Evolutionary conservation across 2,888 invertebrate species (phyloP), one percentile per base, ranked within the genome.

Genomic region (Adelphocoris suturalis): DNA sequence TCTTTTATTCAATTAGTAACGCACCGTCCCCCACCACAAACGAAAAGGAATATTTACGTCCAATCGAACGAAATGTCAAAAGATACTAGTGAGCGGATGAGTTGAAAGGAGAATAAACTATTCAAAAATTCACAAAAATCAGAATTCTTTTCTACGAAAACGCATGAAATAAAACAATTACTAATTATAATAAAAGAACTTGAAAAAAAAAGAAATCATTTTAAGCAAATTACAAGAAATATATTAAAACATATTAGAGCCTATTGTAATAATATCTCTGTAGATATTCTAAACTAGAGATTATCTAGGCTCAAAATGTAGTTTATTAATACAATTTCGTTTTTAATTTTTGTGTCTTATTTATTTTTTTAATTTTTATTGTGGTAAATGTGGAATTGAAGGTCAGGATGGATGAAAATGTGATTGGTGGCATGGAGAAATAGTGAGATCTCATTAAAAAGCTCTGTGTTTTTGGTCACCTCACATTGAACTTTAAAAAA

Each of bases 11-110:
- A 89, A 89, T 52, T 75, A 81, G 48, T 61, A 85, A 84, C 76
- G 89, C 89, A 89, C 89, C 89, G 89, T 89, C 89, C 89, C 89
- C 89, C 55, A 52, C 78, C 78, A 88, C 23, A 80, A 88, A 88
- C 88, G 88, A 88, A 88, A 81, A 78, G 80, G 78, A 89, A 76
- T 75, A 37, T 75, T 28, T 47, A 89, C 89, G 89, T 89, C 89
- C 89, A 89, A 84, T 57, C 27, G 76, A 68, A 68, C 55, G 52
- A 80, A 89, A 81, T 80, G 80, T 5, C 23, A 46, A n/a, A 19
- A 78, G 80, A 19, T 78, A 78, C 46, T 28, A 37, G n/a, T 46
- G 47, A 47, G 48, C 80, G 46, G 48, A 78, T 37, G 46, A 28
- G 37, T 28, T n/a, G 52, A 52, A 52, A 16, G 52, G 52, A 81